These are phyloP conservation scores for Rhineura floridana DNA, from an alignment of 2,113 vertebrate genomes.

Conservation along the genomic window DNA sequence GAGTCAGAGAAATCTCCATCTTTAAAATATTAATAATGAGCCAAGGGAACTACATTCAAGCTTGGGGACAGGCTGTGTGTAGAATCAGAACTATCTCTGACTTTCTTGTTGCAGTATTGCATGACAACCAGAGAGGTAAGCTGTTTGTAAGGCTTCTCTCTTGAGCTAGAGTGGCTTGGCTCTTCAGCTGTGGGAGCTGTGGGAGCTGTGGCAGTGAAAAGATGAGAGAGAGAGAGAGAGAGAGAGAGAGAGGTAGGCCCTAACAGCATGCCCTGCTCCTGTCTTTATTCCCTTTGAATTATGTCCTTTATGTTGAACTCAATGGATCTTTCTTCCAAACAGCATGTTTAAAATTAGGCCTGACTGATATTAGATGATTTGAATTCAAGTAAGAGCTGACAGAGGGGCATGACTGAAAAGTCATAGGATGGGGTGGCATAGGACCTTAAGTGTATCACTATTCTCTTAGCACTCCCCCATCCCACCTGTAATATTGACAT, in stretches of 20 bases:
- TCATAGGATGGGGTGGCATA: neutral
- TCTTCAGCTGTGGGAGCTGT: neutral
- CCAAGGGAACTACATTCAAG: neutral
- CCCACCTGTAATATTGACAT: too few relatives aligned
- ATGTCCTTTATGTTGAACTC: neutral
- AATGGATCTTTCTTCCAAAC: neutral
- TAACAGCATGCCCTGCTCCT: neutral
- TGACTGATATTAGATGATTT: neutral
- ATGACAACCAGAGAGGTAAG: neutral
- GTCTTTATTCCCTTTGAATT: neutral
- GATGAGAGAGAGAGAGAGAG: too few relatives aligned
- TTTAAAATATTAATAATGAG: neutral
- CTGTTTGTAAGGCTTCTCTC: neutral
- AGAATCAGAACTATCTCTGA: neutral
- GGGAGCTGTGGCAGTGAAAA: neutral
- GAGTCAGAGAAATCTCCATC: neutral
- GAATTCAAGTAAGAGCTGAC: neutral
- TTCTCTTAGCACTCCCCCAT: too few relatives aligned
- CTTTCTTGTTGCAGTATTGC: neutral
- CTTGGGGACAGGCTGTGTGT: neutral
- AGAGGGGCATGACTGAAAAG: too few relatives aligned
- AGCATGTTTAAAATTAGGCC: neutral
- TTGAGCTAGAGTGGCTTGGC: neutral
- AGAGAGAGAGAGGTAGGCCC: neutral
- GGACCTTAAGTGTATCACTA: too few relatives aligned